A percentile compares a stretch with the other conserved stretches of the same genome.
Evolutionary conservation across 2,113 vertebrate species (phyloP).

Genomic region (Megalops atlanticus): DNA sequence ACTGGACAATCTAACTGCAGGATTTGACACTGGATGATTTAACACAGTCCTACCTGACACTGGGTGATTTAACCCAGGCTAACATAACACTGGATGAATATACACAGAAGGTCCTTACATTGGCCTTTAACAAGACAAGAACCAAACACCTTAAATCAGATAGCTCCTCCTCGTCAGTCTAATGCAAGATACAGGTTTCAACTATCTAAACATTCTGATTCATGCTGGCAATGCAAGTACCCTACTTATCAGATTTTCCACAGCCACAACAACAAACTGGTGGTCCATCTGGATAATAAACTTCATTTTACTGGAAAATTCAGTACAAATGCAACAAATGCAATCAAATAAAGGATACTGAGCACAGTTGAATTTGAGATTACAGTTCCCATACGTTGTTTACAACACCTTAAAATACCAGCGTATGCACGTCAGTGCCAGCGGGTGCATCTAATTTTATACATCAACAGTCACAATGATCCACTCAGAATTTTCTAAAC

Average conservation of each 20-base stretch:
- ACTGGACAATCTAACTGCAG: not conserved
- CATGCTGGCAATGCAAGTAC: too few species aligned
- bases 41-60: not conserved
- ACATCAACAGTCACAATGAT: too few species aligned
- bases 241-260: not conserved
- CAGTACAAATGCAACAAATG: not conserved
- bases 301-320: not conserved
- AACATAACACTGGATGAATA: too few species aligned
- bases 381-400: too few species aligned
- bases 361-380: too few species aligned
- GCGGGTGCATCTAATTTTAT: too few species aligned
- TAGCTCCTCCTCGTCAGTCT: not conserved
- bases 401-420: too few species aligned
- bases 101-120: too few species aligned
- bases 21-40: not conserved
- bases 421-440: too few species aligned
- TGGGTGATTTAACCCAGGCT: too few species aligned
- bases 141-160: not conserved
- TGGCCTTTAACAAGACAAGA: not conserved
- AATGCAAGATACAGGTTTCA: not conserved
- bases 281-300: not conserved
- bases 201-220: not conserved
- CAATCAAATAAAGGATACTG: too few species aligned
- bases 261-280: not conserved
- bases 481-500: too few species aligned